A percentile compares a stretch with the other conserved stretches of the same genome.
Conservation (phyloP, 2,888 invertebrate species). For the Bellardia pandia region DNA sequence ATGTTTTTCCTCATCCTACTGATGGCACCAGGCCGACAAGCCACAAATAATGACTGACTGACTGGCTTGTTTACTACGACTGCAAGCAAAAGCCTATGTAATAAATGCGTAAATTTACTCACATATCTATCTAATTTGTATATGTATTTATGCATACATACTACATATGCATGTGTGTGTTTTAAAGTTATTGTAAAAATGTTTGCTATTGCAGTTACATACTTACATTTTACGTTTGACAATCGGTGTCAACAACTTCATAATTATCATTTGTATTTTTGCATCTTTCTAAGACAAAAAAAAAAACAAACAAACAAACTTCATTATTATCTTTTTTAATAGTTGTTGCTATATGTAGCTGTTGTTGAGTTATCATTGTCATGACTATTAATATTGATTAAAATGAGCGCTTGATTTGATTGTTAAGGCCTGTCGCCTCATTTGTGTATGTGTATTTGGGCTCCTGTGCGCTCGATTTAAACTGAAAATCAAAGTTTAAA, state of each 20-base stretch:
- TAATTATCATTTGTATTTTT: conserved; percentile 53
- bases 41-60: conserved; percentile 7
- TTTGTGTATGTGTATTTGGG: not conserved
- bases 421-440: not conserved
- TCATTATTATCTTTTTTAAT: conserved; percentile 13
- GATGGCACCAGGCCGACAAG: not conserved
- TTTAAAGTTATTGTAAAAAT: not conserved
- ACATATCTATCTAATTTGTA: not conserved
- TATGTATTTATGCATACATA: not conserved
- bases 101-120: too few species aligned
- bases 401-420: conserved; percentile 2
- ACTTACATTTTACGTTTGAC: conserved; percentile 38
- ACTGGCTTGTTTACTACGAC: conserved; percentile 30
- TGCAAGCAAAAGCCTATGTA: not conserved
- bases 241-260: conserved; percentile 73
- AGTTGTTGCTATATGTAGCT: not conserved
- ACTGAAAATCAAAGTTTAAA: conserved; percentile 25
- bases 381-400: conserved; percentile 13
- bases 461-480: not conserved
- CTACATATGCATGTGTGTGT: not conserved
- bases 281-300: conserved; percentile 6
- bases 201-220: conserved; percentile 51
- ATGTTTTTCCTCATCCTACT: conserved; percentile 45
- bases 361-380: conserved; percentile 23
- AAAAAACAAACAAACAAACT: not conserved